Evolutionary conservation across 1,140 invertebrate genomes (phyloP).

Genomic region (Drosophila burlai): DNA sequence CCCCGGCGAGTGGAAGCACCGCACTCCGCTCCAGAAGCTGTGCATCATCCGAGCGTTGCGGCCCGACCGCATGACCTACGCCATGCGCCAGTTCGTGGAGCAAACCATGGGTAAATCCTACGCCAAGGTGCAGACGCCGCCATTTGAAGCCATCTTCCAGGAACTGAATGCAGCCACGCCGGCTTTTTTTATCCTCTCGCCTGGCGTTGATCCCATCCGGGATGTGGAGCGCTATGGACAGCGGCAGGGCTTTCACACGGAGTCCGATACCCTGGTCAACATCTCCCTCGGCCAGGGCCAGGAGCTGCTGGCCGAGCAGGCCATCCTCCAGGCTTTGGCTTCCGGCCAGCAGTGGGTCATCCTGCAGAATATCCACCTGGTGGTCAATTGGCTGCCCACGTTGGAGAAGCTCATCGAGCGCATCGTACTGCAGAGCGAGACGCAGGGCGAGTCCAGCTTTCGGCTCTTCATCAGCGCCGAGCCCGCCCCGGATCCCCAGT

Average conservation of each 20-base stretch:
- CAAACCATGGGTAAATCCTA: slow-evolving; percentile 95
- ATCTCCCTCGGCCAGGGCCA: slow-evolving; percentile 98
- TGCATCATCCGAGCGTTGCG: slow-evolving; percentile 96
- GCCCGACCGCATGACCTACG: slow-evolving; percentile 88
- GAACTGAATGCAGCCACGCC: slow-evolving; percentile 94
- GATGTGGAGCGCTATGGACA: slow-evolving; percentile 93
- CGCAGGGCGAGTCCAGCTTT: slow-evolving; percentile 87
- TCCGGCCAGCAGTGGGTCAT: slow-evolving; percentile 98
- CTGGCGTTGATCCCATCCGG: slow-evolving; percentile 97
- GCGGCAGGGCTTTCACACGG: slow-evolving; percentile 92
- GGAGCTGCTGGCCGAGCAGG: slow-evolving; percentile 94
- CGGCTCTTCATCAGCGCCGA: slow-evolving; percentile 89
- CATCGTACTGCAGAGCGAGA: slow-evolving; percentile 84
- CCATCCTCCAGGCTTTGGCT: slow-evolving; percentile 90
- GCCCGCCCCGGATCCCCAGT: slow-evolving; percentile 87
- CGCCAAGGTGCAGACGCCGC: slow-evolving; percentile 90
- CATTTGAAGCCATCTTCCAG: slow-evolving; percentile 94
- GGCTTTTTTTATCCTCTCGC: slow-evolving; percentile 97
- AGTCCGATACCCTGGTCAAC: slow-evolving; percentile 94
- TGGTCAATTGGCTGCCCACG: slow-evolving; percentile 94
- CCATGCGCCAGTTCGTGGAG: slow-evolving; percentile 89
- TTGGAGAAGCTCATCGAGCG: slow-evolving; percentile 96
- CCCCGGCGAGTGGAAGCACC: slow-evolving; percentile 98
- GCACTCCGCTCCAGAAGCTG: slow-evolving; percentile 93
- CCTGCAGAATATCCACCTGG: slow-evolving; percentile 96